Evolutionary conservation across 2,888 invertebrate genomes (phyloP), one percentile per base, ranked within the genome.

Genomic region (Cheilosia urbana): DNA sequence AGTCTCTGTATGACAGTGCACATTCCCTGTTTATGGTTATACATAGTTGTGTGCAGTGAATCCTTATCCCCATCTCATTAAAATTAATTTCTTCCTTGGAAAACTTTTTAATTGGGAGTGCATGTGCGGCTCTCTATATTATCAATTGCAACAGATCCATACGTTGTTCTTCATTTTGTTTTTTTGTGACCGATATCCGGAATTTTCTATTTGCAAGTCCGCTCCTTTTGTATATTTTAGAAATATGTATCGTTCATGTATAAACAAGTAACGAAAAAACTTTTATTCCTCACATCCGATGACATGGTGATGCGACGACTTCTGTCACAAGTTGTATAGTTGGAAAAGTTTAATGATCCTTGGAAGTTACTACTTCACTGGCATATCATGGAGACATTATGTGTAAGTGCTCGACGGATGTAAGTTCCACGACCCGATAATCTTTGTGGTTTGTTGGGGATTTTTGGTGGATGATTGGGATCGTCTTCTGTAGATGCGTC

Each of bases 341-440:
- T 68, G 62, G 51, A 40, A 53, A 66, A 71, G 82, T 83, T 83
- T 78, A 83, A 78, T 83, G 78, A 83, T 78, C 82, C 82, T 82
- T 77, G 71, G 17, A 34, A 63, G 63, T 69, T 63, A 40, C 13
- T 83, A 60, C 72, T 78, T 58, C 76, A 72, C 71, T 77, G 51
- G 51, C 47, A 60, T 11, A 24, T 27, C 30, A 1, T 13, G 24
- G 24, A 51, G 77, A 53, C 53, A 13, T 17, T 53, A 42, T 47
- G 60, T 62, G 78, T 68, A 49, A 42, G 57, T 78, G 63, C 24
- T 53, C 66, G 57, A 19, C 6, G 27, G n/a, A 27, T 4, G 30
- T 2, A 40, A 53, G 49, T 68, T 72, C 72, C 40, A 62, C 60
- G 66, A 66, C 73, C 73, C n/a, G 27, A 11, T 21, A 37, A 13